These are phyloP conservation scores for Plagodis pulveraria DNA, from an alignment of 2,888 invertebrate species.

Conservation along the genomic window DNA sequence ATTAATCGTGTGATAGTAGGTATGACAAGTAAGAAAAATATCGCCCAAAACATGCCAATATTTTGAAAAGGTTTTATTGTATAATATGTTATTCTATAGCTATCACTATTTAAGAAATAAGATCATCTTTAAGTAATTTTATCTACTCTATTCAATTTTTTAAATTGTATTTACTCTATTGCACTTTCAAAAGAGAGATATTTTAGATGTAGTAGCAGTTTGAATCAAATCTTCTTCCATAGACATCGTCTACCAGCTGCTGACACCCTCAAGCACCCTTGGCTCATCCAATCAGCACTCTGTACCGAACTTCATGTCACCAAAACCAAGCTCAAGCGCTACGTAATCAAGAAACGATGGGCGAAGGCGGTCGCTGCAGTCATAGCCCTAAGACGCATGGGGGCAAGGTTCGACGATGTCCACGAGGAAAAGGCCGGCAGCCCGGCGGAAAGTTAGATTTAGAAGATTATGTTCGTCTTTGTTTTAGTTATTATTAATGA, in stretches of 20 bases:
- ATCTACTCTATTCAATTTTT: no score
- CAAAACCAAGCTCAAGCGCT: constrained; percentile 92
- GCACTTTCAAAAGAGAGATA: no score
- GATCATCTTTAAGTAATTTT: no score
- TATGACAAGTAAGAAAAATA: no score
- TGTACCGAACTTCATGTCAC: constrained; percentile 89
- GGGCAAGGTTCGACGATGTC: constrained; percentile 88
- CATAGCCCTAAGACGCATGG: constrained; percentile 94
- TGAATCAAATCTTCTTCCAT: constrained; percentile 36
- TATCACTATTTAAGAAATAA: no score
- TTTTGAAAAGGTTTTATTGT: no score
- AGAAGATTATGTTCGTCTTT: background rate
- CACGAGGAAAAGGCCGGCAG: constrained; percentile 42
- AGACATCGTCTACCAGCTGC: constrained; percentile 90
- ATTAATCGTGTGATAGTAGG: no score
- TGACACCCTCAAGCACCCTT: constrained; percentile 90
- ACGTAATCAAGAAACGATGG: constrained; percentile 96
- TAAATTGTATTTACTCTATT: no score
- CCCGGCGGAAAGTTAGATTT: constrained; percentile 4
- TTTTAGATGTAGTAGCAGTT: background rate
- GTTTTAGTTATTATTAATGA: background rate
- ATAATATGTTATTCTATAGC: no score
- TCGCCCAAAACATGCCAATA: no score
- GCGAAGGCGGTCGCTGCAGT: constrained; percentile 95
- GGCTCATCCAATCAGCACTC: constrained; percentile 88